A percentile compares a stretch with the other conserved stretches of the same genome.
These are phyloP conservation scores for Ophion ventricosus DNA, from an alignment of 2,888 invertebrate species.

Conservation along the genomic window DNA sequence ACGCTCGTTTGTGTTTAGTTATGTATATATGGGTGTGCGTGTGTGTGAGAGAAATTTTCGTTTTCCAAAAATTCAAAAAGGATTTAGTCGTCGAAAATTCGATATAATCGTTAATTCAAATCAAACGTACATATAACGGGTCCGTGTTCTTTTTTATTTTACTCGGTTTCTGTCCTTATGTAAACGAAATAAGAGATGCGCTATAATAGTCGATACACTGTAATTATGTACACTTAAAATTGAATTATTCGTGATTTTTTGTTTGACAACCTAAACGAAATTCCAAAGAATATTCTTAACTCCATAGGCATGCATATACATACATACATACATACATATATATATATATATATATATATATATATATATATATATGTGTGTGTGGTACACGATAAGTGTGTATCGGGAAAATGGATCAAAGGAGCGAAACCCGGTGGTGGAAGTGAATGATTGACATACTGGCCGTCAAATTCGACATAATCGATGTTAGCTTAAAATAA, in stretches of 20 bases:
- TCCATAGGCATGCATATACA: constrained; percentile 16
- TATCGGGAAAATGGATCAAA: constrained; percentile 7
- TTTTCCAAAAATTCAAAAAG: not conserved
- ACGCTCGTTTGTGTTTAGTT: constrained; percentile 24
- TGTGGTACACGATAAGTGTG: constrained; percentile 16
- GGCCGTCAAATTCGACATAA: not conserved
- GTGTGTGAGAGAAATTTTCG: not conserved
- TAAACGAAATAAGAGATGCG: not conserved
- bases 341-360: too few relatives aligned
- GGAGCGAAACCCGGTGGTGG: not conserved
- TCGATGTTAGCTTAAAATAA: not conserved
- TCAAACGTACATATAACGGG: constrained; percentile 2
- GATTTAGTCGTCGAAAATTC: not conserved
- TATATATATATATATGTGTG: constrained; percentile 10
- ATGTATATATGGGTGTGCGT: not conserved
- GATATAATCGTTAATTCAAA: constrained; percentile 1
- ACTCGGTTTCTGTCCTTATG: not conserved
- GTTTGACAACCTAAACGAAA: constrained; percentile 19
- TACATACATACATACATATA: not conserved
- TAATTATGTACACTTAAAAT: constrained; percentile 37
- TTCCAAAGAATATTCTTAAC: constrained; percentile 25
- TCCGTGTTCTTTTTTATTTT: not conserved
- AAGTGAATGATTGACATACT: not conserved
- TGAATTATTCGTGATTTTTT: constrained; percentile 7
- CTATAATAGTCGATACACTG: constrained; percentile 25